Conservation (phyloP, 2,888 invertebrate species). For the Apocheima hispidaria region DNA sequence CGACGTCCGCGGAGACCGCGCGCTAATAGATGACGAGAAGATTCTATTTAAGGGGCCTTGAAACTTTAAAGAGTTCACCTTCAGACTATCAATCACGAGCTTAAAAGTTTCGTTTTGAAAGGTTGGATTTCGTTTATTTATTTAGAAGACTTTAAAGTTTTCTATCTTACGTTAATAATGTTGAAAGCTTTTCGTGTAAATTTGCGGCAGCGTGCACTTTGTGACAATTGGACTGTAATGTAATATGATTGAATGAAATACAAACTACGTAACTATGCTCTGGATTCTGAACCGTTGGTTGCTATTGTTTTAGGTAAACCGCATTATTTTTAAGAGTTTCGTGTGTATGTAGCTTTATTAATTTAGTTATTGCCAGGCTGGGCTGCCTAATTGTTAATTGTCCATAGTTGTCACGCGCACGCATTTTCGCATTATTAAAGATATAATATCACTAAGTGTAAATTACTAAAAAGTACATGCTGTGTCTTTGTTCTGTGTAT, state of each 20-base stretch:
- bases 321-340: too few relatives aligned
- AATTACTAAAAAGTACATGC: too few relatives aligned
- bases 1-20: background rate
- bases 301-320: too few relatives aligned
- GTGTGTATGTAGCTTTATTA: too few relatives aligned
- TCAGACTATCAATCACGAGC: slow-evolving; percentile 25
- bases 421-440: too few relatives aligned
- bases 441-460: too few relatives aligned
- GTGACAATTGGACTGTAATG: background rate
- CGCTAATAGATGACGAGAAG: slow-evolving; percentile 20
- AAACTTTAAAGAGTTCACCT: slow-evolving; percentile 26
- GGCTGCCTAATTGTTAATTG: too few relatives aligned
- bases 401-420: too few relatives aligned
- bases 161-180: background rate
- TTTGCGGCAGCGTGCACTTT: background rate
- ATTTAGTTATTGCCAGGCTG: too few relatives aligned
- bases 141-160: slow-evolving; percentile 24
- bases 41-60: slow-evolving; percentile 24
- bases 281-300: too few relatives aligned
- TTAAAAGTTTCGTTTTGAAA: slow-evolving; percentile 1
- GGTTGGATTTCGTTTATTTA: slow-evolving; percentile 7
- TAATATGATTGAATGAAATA: background rate
- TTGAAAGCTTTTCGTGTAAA: background rate
- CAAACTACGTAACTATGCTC: background rate
- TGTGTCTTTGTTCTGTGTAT: too few relatives aligned